Evolutionary conservation across 1,140 invertebrate genomes (phyloP).

Genomic region (Aphis craccivora): DNA sequence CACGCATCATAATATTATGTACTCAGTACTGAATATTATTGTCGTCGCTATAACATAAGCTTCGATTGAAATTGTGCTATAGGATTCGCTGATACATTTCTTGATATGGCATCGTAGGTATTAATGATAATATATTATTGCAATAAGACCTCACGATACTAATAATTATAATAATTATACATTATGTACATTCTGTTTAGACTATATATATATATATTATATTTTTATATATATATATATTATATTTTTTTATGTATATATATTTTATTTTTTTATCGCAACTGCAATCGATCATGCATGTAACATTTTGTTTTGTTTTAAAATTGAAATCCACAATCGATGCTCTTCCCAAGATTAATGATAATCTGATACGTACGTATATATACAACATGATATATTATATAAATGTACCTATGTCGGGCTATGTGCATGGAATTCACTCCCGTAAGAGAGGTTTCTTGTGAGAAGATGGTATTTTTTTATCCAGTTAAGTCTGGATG

Average conservation of each 20-base stretch:
- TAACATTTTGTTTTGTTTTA: background rate
- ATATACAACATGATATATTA: background rate
- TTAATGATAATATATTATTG: background rate
- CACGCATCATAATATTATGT: background rate
- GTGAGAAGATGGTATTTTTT: too few species aligned
- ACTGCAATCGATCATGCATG: background rate
- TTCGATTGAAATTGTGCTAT: background rate
- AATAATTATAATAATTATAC: conserved; percentile 7
- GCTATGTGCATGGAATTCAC: too few species aligned
- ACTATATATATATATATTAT: background rate
- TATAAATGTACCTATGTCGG: background rate
- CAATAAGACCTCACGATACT: background rate
- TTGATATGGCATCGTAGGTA: background rate
- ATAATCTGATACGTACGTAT: background rate
- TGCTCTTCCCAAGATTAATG: background rate
- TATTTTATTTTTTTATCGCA: too few species aligned
- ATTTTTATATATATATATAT: background rate
- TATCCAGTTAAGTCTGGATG: too few species aligned
- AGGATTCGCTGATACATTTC: background rate
- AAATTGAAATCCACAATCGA: background rate
- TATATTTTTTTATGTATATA: too few species aligned
- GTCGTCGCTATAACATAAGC: background rate
- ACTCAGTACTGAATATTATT: background rate
- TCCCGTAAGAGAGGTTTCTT: too few species aligned
- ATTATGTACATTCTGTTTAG: background rate